These are phyloP conservation scores for Sthenelais limicola DNA, from an alignment of 2,888 invertebrate genomes.

Conservation along the genomic window DNA sequence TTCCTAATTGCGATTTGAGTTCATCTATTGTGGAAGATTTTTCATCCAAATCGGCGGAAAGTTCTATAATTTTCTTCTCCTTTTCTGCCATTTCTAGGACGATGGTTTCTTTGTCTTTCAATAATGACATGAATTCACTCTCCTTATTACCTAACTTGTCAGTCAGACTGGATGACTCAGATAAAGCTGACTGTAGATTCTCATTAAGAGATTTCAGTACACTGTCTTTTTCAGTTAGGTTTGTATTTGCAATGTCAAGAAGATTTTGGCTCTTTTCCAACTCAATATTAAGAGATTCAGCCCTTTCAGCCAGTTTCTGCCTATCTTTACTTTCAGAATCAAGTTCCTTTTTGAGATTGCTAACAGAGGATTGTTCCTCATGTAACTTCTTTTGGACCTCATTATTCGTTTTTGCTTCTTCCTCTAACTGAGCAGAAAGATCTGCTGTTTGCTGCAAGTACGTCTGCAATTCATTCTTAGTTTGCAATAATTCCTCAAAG, in stretches of 20 bases:
- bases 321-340: neutral
- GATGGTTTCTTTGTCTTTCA: neutral
- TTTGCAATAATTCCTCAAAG: neutral
- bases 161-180: neutral
- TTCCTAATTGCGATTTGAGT: no score
- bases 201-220: slow-evolving; percentile 7
- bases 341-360: neutral
- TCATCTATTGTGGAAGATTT: no score
- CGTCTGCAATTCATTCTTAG: neutral
- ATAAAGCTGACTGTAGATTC: neutral
- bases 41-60: neutral
- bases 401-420: neutral
- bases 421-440: neutral
- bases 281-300: neutral
- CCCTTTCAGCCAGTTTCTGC: neutral
- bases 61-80: neutral
- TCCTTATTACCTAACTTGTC: neutral
- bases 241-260: neutral
- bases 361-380: neutral
- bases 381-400: neutral
- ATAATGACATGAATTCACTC: no score
- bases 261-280: neutral
- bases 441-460: slow-evolving; percentile 6
- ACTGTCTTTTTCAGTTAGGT: slow-evolving; percentile 9
- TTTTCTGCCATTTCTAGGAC: neutral